phyloP scores from a whole-genome alignment of 1,140 invertebrate genomes.

The Alviniconcha marisindica region DNA sequence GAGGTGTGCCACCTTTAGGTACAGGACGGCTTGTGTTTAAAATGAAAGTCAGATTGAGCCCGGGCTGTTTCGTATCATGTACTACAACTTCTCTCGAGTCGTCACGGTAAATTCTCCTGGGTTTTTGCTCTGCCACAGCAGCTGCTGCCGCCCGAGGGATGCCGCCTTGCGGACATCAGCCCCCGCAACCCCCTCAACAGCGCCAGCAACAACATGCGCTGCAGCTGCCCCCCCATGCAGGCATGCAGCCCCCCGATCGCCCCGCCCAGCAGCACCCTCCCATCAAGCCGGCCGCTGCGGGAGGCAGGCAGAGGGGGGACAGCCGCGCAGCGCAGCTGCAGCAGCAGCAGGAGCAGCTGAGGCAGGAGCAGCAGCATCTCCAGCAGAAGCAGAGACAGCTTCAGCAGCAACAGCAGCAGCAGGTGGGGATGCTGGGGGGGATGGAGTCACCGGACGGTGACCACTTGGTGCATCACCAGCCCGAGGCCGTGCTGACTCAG shows the following conservation, averaged over 20 bases:
- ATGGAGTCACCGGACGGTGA: conserved; percentile 24
- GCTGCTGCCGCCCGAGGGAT: no score
- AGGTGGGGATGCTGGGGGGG: not conserved
- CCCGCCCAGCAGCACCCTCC: not conserved
- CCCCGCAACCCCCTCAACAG: not conserved
- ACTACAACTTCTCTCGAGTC: no score
- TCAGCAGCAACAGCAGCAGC: conserved; percentile 19
- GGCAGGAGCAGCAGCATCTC: not conserved
- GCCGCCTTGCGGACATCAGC: not conserved
- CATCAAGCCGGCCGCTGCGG: not conserved
- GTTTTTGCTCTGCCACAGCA: no score
- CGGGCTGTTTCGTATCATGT: no score
- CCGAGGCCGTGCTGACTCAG: conserved; percentile 20
- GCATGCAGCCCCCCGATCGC: not conserved
- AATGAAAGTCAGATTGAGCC: no score
- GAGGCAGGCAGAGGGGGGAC: not conserved
- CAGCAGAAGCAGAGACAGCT: not conserved
- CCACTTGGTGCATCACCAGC: conserved; percentile 16
- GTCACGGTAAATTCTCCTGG: no score
- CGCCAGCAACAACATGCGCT: conserved; percentile 1
- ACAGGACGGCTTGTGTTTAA: no score
- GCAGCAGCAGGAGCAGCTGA: conserved; percentile 5
- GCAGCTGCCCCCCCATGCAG: not conserved
- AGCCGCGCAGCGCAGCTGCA: conserved; percentile 13
- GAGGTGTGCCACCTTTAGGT: no score